Percentiles rank a stretch among this genome's conserved stretches.
Evolutionary conservation across 2,888 invertebrate genomes (phyloP).

Genomic region (Leptopterna dolabrata): DNA sequence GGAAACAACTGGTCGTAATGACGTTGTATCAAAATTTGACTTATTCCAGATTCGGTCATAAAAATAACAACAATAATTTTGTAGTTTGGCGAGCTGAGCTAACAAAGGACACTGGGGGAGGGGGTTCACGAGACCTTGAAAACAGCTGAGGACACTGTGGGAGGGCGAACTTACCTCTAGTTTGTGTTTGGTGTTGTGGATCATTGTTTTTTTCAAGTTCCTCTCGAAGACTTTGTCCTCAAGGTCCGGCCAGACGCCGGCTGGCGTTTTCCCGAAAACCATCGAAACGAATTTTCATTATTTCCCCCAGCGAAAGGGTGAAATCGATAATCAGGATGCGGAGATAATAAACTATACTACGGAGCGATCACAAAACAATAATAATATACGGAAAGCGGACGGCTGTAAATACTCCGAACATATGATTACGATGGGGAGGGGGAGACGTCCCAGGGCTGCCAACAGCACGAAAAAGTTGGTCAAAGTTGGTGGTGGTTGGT

Average conservation of each 20-base stretch:
- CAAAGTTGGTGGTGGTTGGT: neutral
- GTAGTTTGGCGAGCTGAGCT: constrained; percentile 30
- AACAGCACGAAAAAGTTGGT: neutral
- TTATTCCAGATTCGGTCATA: neutral
- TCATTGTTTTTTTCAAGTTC: constrained; percentile 58
- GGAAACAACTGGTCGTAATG: neutral
- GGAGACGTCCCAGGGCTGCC: neutral
- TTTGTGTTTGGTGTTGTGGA: constrained; percentile 61
- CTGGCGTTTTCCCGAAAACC: constrained; percentile 7
- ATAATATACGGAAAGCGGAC: neutral
- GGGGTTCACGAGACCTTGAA: constrained; percentile 35
- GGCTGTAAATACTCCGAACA: neutral
- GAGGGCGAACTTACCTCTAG: constrained; percentile 59
- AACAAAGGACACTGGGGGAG: constrained; percentile 19
- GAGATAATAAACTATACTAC: neutral
- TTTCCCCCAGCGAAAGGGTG: neutral
- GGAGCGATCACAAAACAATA: neutral
- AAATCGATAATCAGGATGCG: neutral
- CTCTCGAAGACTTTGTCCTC: neutral
- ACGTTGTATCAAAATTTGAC: neutral
- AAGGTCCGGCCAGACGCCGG: constrained; percentile 11
- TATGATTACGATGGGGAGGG: neutral
- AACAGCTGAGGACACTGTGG: constrained; percentile 35
- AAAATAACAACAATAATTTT: constrained; percentile 10
- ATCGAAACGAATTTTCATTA: neutral